Conservation (phyloP, 2,113 vertebrate genomes). For the Ameiurus melas region DNA sequence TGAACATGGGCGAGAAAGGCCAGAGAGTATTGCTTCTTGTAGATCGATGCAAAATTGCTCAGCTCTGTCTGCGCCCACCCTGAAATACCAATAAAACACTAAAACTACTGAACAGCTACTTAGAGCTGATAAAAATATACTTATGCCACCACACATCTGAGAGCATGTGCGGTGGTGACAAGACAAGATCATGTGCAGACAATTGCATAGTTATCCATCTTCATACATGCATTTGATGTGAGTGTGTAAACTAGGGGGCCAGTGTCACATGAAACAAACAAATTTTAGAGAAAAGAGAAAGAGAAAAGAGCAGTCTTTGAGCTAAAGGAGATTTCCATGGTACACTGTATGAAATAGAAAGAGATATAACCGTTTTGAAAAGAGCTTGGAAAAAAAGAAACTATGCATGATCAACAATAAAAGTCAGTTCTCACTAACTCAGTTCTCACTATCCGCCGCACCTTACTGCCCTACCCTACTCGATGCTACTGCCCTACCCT, state of each 20-base stretch:
- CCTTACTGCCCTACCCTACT: too few species aligned
- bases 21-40: slow-evolving; percentile 80
- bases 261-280: background rate
- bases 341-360: too few species aligned
- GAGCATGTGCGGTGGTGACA: too few species aligned
- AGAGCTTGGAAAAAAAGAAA: background rate
- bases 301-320: background rate
- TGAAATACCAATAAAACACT: slow-evolving; percentile 58
- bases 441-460: too few species aligned
- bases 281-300: background rate
- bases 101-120: background rate
- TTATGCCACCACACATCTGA: background rate
- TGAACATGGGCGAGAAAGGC: slow-evolving; percentile 79
- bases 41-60: slow-evolving; percentile 80
- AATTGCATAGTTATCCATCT: background rate
- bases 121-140: background rate
- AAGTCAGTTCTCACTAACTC: too few species aligned
- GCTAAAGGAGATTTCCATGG: too few species aligned
- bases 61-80: slow-evolving; percentile 79
- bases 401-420: too few species aligned
- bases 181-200: background rate
- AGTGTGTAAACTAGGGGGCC: background rate
- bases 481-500: too few species aligned
- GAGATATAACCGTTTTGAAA: background rate
- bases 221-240: background rate